Evolutionary conservation across 2,797 vertebrate species (phyloP), one percentile per base, ranked within the genome.

Genomic region (Danio choprae): DNA sequence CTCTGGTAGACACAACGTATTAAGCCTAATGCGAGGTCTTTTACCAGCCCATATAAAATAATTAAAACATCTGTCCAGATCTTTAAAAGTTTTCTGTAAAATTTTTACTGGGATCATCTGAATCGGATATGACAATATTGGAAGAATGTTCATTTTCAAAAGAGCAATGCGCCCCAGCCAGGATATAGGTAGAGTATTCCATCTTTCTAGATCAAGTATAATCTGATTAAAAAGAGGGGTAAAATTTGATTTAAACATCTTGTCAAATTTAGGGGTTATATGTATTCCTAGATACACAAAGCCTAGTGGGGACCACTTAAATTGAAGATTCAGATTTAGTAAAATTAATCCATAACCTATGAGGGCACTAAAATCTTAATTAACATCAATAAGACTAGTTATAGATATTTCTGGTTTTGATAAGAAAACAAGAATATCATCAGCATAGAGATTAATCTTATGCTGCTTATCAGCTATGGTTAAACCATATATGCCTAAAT

Each of bases 81-180:
- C 11, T 53, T 70, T 68, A 7, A 84, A 41, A 4, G 58, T 41
- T 60, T 60, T 77, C 18, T 64, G 74, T 1, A 55, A 5, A 7
- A 77, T 71, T 11, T 84, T 16, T 41, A 53, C 15, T 53, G 68
- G 68, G 15, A 74, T 5, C 68, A 81, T 84, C 40, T 84, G 55
- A 68, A 74, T 68, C 10, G 29, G 36, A 64, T 71, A 70, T 5
- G 80, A 53, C 13, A 59, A 58, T 71, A 15, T 53, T 15, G 71
- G 77, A 5, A 81, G 22, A 50, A 63, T 29, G 53, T 83, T 83
- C 18, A 67, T 83, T 18, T 77, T 67, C 29, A 79, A 44, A 65
- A 79, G 20, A 48, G 68, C 50, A 12, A 77, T 59, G n/a, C n/a
- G n/a, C n/a, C 58, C 67, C 22, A 76, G 51, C 58, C 59, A 55